Evolutionary conservation across 2,888 invertebrate species (phyloP).

Genomic region (Cinara cedri): DNA sequence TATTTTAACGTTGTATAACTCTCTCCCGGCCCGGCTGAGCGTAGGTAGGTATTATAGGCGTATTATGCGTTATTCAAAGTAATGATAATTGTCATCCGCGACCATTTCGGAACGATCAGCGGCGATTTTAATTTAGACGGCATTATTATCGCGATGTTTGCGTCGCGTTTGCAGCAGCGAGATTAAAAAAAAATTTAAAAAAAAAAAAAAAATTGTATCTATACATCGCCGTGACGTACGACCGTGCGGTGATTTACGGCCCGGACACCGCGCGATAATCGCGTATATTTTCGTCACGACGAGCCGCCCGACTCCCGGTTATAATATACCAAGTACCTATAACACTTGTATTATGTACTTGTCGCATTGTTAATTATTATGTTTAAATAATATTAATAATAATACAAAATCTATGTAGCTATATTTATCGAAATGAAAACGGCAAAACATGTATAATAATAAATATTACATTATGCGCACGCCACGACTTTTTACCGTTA

Average conservation of each 20-base stretch:
- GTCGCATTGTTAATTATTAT: too few relatives aligned
- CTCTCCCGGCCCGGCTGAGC: not conserved
- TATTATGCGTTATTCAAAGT: too few relatives aligned
- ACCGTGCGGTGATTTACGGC: too few relatives aligned
- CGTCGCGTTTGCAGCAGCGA: too few relatives aligned
- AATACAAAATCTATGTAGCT: too few relatives aligned
- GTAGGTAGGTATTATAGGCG: too few relatives aligned
- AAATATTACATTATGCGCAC: not conserved
- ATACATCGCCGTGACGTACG: too few relatives aligned
- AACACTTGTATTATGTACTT: not conserved
- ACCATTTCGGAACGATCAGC: conserved; percentile 20
- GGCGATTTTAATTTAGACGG: not conserved
- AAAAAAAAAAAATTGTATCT: too few relatives aligned
- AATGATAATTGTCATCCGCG: conserved; percentile 2
- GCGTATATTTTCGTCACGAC: conserved; percentile 21
- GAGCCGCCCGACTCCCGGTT: too few relatives aligned
- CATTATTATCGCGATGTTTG: conserved; percentile 2
- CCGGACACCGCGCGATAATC: not conserved
- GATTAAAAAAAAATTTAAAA: too few relatives aligned
- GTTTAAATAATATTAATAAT: too few relatives aligned
- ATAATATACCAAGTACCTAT: conserved; percentile 4
- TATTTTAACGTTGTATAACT: conserved; percentile 2
- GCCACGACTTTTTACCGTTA: conserved; percentile 6
- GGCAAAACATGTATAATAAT: not conserved
- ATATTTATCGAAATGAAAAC: conserved; percentile 11